Base-by-base conservation (phyloP, 2,797 vertebrate species). In the Crypturellus tataupa region DNA sequence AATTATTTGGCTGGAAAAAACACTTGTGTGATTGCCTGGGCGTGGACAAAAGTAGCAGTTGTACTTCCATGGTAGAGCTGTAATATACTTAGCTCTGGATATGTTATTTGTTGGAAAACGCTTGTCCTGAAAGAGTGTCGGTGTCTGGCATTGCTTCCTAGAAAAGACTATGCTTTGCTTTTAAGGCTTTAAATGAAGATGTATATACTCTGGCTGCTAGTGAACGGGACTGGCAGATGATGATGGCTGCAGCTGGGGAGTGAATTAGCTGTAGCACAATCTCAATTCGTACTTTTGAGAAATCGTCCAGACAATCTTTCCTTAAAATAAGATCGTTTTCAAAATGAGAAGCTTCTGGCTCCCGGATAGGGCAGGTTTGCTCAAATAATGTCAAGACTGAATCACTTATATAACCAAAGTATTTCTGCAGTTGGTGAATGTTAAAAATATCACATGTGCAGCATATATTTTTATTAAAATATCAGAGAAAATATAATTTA, bases 311-410 rank as follows among this genome's bases (percentile, higher is more conserved):
- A 53, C 40, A 75, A 90, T 87, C 7, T 0, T 92, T 96, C 88
- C 76, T 78, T 70, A 85, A 89, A 95, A 93, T 94, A 92, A 94
- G 85, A 93, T 70, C 20, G 89, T 78, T 87, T 68, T 83, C 49
- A 91, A 92, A 93, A 91, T 79, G 19, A 97, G 82, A 51, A 95
- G 40, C 24, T 97, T 95, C 90, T 97, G 94, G 90, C 82, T 95
- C 60, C 11, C 58, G 83, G 76, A 81, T 93, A 93, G 35, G 75
- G 53, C 44, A 85, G 69, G 5, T 70, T 76, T 72, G 49, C 59
- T 94, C 63, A 63, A 85, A 81, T 80, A 63, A 33, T 72, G 31
- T 85, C 51, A 85, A 80, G 72, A 27, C 3, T 79, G 88, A 83
- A 79, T 59, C 59, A 62, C 51, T 89, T 92, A 60, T 70, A 51